Conservation (phyloP, 1,140 invertebrate genomes). For the Trichogramma pretiosum region DNA sequence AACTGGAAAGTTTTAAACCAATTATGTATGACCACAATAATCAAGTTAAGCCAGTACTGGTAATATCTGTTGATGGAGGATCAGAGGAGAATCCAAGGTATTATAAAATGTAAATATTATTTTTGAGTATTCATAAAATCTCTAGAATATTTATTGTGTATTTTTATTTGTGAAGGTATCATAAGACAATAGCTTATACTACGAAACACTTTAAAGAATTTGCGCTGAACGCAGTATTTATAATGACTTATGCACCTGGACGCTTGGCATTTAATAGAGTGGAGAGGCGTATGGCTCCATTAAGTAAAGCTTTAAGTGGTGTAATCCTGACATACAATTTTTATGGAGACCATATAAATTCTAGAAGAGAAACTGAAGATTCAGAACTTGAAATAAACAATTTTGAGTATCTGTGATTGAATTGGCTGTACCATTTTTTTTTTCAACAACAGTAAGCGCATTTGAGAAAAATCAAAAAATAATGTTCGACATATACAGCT, state of each 20-base stretch:
- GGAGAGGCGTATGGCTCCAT: constrained; percentile 28
- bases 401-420: no score
- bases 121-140: neutral
- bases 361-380: constrained; percentile 29
- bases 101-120: neutral
- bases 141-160: no score
- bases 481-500: no score
- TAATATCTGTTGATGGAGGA: neutral
- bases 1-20: neutral
- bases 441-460: no score
- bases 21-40: neutral
- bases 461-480: no score
- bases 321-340: constrained; percentile 27
- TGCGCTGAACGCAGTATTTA: constrained; percentile 33
- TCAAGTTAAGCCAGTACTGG: no score
- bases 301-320: constrained; percentile 26
- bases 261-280: constrained; percentile 29
- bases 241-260: constrained; percentile 39
- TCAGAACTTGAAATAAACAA: constrained; percentile 32
- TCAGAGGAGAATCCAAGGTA: no score
- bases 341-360: constrained; percentile 31
- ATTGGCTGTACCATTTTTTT: no score
- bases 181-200: constrained; percentile 25
- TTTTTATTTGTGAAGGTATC: constrained; percentile 29
- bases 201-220: constrained; percentile 5